These are phyloP conservation scores for Trypoxylus dichotomus DNA, from an alignment of 1,140 invertebrate species.

Conservation along the genomic window DNA sequence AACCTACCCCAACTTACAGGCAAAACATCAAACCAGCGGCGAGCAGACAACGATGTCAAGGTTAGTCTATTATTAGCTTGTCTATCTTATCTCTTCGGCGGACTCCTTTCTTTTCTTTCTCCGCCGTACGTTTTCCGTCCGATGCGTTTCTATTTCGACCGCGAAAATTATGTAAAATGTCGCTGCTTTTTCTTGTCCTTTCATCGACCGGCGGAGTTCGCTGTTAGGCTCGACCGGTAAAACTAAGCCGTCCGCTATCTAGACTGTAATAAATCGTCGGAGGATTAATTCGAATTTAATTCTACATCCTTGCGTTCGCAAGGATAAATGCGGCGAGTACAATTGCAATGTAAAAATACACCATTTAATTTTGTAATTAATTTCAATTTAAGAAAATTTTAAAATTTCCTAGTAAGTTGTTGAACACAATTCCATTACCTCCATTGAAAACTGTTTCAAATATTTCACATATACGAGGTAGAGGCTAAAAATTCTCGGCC, in stretches of 20 bases:
- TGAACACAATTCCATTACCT: too few species aligned
- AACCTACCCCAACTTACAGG: background rate
- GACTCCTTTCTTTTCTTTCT: background rate
- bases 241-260: background rate
- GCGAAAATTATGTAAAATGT: background rate
- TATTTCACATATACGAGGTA: too few species aligned
- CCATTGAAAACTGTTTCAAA: too few species aligned
- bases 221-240: background rate
- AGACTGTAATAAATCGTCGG: background rate
- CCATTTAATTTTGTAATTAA: too few species aligned
- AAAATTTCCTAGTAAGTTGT: too few species aligned
- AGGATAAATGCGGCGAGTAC: background rate
- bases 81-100: background rate
- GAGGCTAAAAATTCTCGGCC: too few species aligned
- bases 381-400: too few species aligned
- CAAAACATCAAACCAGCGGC: background rate
- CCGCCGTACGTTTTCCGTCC: background rate
- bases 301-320: background rate
- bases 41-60: background rate
- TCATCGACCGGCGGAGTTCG: background rate
- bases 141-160: background rate
- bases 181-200: background rate
- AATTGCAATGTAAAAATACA: too few species aligned
- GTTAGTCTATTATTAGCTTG: background rate
- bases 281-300: background rate